phyloP scores from a whole-genome alignment of 2,113 vertebrate genomes.

The Lasiurus cinereus region DNA sequence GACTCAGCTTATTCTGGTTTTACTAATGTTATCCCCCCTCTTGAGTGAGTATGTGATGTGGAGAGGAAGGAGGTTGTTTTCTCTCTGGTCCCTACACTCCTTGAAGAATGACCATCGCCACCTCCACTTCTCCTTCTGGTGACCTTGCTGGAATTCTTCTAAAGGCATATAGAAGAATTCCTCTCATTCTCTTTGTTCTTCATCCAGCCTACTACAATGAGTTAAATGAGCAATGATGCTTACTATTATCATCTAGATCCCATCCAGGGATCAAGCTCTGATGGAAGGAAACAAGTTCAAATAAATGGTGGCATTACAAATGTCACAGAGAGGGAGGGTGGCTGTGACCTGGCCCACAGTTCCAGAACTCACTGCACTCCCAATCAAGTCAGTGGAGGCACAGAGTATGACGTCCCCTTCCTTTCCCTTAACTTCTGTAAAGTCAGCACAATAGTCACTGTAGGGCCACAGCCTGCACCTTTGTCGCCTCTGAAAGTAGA shows the following conservation, averaged over 20 bases:
- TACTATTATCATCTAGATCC: neutral
- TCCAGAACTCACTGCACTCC: constrained; percentile 40
- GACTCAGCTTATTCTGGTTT: neutral
- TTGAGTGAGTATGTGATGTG: neutral
- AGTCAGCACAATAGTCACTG: neutral
- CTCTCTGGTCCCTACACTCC: neutral
- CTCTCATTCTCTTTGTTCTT: neutral
- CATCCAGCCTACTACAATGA: neutral
- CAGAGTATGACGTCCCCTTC: neutral
- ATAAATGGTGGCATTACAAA: neutral
- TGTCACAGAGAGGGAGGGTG: neutral
- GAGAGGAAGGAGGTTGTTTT: neutral
- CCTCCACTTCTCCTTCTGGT: too few species aligned
- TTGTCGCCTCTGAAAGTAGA: neutral
- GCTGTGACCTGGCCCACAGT: neutral
- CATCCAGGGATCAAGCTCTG: neutral
- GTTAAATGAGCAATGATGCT: neutral
- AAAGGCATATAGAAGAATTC: neutral
- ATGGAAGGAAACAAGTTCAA: constrained; percentile 9
- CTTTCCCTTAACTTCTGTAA: constrained; percentile 15
- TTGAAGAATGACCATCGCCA: neutral
- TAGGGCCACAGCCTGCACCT: neutral
- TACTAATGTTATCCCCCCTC: neutral
- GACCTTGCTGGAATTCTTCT: neutral
- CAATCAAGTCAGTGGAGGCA: neutral